Base-by-base conservation (phyloP, 2,797 vertebrate species). In the Siniperca undulata region DNA sequence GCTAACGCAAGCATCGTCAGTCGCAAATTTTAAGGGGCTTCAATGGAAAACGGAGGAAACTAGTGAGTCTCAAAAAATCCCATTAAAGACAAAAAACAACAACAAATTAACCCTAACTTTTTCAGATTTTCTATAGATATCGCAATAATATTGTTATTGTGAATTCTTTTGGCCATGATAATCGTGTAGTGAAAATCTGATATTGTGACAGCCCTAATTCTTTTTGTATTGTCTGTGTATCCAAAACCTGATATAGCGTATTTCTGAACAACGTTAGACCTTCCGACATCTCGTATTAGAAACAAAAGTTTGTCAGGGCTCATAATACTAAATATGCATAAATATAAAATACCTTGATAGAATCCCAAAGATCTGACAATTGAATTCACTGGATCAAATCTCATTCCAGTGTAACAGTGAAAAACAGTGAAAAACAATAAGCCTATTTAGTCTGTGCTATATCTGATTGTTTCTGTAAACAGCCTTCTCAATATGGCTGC, bases 401-500 rank as follows among this genome's bases (percentile, higher is more conserved):
- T 65, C 7, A 36, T 62, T 65, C 66, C 42, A 56, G 1, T 27
- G 48, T 12, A 36, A 72, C 30, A 20, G 65, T 48, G 34, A 50
- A 65, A 64, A 77, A 70, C 74, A 74, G n/a, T n/a, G n/a, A n/a
- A n/a, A n/a, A n/a, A n/a, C 70, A 79, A 22, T 64, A 66, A 71
- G 36, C 55, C 70, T 34, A 38, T 64, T 84, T 50, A 56, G 53
- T 34, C 61, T 13, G 56, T 40, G 34, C 50, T 36, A n/a, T 42
- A 69, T 73, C 67, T 53, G 59, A 67, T 79, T 11, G 36, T 74
- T 61, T 68, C 52, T 55, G 70, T 85, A 85, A 91, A 85, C 77
- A 88, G 50, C 30, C 65, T 42, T n/a, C n/a, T 74, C 22, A 86
- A 74, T 73, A 93, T 78, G 87, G 64, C 85, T 48, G 75, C 87